These are phyloP conservation scores for Tethya wilhelma DNA, from an alignment of 37 sponge, comb jelly and placozoan genomes.

Conservation along the genomic window DNA sequence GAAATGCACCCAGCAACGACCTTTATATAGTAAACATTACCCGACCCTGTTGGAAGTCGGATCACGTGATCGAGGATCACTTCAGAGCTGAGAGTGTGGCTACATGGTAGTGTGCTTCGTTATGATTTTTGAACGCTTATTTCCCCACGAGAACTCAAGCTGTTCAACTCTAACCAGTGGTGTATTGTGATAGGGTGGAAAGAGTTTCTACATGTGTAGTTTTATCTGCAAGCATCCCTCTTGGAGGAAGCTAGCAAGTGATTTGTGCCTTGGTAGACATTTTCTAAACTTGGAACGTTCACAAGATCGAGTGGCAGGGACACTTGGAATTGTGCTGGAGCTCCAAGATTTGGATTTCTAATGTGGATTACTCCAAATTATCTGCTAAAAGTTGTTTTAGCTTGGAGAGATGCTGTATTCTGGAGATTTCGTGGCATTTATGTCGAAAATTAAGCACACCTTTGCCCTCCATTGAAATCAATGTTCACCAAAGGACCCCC, in stretches of 20 bases:
- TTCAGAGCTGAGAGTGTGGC: neutral
- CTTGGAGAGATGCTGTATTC: neutral
- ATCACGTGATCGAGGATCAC: slow-evolving; percentile 52
- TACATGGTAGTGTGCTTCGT: slow-evolving; percentile 31
- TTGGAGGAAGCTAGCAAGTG: neutral
- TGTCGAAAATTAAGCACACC: slow-evolving; percentile 36
- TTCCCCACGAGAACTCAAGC: neutral
- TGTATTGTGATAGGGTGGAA: neutral
- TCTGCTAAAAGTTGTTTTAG: neutral
- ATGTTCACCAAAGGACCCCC: neutral
- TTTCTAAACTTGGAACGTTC: neutral
- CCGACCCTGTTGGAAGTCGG: slow-evolving; percentile 26
- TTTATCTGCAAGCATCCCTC: neutral
- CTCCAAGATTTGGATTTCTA: neutral
- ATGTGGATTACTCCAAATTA: neutral
- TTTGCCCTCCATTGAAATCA: neutral
- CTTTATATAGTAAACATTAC: slow-evolving; percentile 34
- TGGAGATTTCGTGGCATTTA: slow-evolving; percentile 1
- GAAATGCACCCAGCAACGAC: neutral
- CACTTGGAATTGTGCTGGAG: neutral
- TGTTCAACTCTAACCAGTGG: neutral
- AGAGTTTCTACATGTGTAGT: neutral
- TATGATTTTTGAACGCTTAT: slow-evolving; percentile 34
- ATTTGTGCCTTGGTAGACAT: slow-evolving; percentile 19
- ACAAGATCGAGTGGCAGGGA: neutral